Evolutionary conservation across 2,888 invertebrate species (phyloP), one percentile per base, ranked within the genome.

Genomic region (Lumbricus terrestris): DNA sequence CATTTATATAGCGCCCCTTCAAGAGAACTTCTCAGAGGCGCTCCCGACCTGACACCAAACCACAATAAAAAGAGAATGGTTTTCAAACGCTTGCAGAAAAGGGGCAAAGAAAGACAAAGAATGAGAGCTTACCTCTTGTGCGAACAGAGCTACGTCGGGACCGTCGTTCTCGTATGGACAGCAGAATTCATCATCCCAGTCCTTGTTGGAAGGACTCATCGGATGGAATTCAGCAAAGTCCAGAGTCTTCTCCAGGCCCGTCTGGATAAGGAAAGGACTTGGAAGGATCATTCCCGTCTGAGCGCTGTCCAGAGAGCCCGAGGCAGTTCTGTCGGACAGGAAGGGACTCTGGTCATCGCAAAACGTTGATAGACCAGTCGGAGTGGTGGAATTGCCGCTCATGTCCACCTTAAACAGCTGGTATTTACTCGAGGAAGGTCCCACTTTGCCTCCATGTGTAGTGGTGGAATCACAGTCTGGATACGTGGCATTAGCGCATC

Each of bases 221-320:
- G 89, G 89, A 33, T 35, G 47, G 69, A 54, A 89, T 37, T 89
- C 89, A 29, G 89, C 89, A 37, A 89, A 89, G 47, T 69, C 89
- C 54, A 89, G 82, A 8, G 89, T 69, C 54, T 69, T 42, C 33
- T 89, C 89, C 37, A 89, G 89, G 20, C 89, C 89, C n/a, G 89
- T 89, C 89, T 89, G 89, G 82, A 89, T 42, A 33, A 89, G 89
- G 89, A 89, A 89, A 29, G 89, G 89, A 89, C 89, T 89, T 6
- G 89, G 89, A 35, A 89, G 82, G 35, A 85, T 85, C 85, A 85
- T 85, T 37, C 85, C 85, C 16, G 85, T 23, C 85, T 85, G 85
- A 37, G 85, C 85, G 35, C 85, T 35, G 35, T 85, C 85, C 85
- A 35, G n/a, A 6, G 35, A 85, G 0, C 85, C 34, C 0, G 29